Percentiles rank a stretch among this genome's conserved stretches.
Conservation (phyloP, 2,113 vertebrate species). For the Opisthocomus hoazin region DNA sequence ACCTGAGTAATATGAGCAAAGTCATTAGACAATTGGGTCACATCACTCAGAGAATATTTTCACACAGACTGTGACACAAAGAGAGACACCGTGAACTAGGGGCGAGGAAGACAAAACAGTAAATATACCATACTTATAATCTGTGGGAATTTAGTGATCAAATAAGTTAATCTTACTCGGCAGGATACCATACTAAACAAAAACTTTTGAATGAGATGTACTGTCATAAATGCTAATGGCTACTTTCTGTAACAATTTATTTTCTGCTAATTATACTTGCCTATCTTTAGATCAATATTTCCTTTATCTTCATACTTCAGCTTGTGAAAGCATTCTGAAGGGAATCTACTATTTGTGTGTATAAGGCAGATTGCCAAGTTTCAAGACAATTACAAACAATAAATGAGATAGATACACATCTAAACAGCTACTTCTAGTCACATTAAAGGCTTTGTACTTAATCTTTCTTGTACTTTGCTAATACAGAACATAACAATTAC, state of each 20-base stretch:
- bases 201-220: background rate
- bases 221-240: background rate
- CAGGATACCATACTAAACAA: background rate
- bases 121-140: background rate
- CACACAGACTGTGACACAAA: background rate
- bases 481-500: background rate
- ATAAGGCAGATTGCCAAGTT: background rate
- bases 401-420: background rate
- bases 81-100: background rate
- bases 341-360: background rate
- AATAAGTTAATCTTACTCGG: background rate
- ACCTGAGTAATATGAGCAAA: accelerated
- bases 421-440: background rate
- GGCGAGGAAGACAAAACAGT: background rate
- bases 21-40: background rate
- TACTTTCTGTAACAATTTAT: background rate
- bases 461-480: background rate
- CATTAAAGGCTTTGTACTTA: background rate
- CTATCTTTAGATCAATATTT: background rate
- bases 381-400: background rate
- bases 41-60: background rate
- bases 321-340: background rate
- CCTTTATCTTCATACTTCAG: background rate
- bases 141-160: background rate
- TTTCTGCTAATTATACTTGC: background rate